A percentile compares a stretch with the other conserved stretches of the same genome.
These are phyloP conservation scores for Calephelis nemesis DNA, from an alignment of 1,140 invertebrate genomes.

Conservation along the genomic window DNA sequence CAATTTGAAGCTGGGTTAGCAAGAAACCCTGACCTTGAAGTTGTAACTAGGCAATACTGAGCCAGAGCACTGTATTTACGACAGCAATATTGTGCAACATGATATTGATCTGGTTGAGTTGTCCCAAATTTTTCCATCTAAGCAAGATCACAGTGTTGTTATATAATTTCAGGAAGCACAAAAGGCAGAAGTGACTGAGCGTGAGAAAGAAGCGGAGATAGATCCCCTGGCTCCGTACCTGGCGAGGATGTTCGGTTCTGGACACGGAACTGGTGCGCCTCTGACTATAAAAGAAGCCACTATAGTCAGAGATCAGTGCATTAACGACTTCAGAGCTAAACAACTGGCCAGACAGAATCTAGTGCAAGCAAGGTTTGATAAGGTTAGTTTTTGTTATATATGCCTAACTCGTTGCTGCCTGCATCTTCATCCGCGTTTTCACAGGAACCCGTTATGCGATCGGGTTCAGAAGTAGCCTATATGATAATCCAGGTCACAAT, in stretches of 20 bases:
- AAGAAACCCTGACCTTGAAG: too few species aligned
- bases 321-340: conserved; percentile 70
- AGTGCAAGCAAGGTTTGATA: conserved; percentile 70
- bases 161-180: conserved; percentile 45
- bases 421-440: too few species aligned
- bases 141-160: neutral
- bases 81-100: too few species aligned
- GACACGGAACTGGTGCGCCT: conserved; percentile 42
- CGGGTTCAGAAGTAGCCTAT: too few species aligned
- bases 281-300: conserved; percentile 55
- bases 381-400: conserved; percentile 39
- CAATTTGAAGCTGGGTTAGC: too few species aligned
- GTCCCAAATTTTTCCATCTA: neutral
- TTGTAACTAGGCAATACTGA: too few species aligned
- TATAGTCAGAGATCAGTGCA: conserved; percentile 63
- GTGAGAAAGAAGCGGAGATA: conserved; percentile 71
- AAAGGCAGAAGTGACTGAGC: conserved; percentile 66
- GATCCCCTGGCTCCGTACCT: conserved; percentile 74
- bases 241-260: conserved; percentile 62
- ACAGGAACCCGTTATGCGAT: too few species aligned
- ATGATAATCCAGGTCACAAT: too few species aligned
- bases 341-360: conserved; percentile 63
- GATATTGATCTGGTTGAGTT: too few species aligned
- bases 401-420: too few species aligned
- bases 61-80: too few species aligned